Conservation (phyloP, 2,797 vertebrate species). For the Poecile montanus region DNA sequence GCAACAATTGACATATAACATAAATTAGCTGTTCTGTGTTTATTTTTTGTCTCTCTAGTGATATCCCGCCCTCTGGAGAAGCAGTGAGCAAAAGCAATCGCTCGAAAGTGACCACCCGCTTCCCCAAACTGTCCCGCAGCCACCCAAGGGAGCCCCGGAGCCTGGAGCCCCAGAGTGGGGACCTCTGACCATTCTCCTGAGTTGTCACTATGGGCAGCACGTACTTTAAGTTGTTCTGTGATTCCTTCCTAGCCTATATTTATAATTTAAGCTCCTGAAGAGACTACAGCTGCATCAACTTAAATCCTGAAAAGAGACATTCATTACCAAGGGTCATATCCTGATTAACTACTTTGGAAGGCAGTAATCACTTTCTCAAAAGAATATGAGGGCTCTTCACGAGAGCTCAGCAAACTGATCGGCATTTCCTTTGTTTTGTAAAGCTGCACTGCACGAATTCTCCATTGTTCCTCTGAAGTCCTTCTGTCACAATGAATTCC, state of each 20-base stretch:
- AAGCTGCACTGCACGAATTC: constrained; percentile 5
- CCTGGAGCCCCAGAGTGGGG: constrained; percentile 94
- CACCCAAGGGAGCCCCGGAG: constrained; percentile 85
- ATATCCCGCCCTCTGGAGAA: constrained; percentile 83
- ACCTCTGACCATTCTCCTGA: constrained; percentile 82
- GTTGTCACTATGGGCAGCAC: not conserved
- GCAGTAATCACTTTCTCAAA: constrained; percentile 24
- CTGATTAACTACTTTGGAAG: constrained; percentile 52
- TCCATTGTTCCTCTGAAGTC: not conserved
- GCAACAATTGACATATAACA: not conserved
- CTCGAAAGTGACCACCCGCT: constrained; percentile 84
- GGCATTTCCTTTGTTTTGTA: constrained; percentile 12
- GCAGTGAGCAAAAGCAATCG: constrained; percentile 79
- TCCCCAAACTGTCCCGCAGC: constrained; percentile 87
- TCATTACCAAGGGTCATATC: not conserved
- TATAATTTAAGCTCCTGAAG: constrained; percentile 17
- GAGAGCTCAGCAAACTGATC: not conserved
- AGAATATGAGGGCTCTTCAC: not conserved
- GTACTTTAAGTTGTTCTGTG: not conserved
- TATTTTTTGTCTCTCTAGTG: constrained; percentile 75
- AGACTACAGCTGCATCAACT: constrained; percentile 15
- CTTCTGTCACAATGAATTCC: constrained; percentile 3
- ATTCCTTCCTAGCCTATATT: not conserved
- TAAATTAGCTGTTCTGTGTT: not conserved
- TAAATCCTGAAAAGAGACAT: constrained; percentile 23